A percentile compares a stretch with the other conserved stretches of the same genome.
Conservation (phyloP, 2,113 vertebrate species). For the Nansenia antarctica region DNA sequence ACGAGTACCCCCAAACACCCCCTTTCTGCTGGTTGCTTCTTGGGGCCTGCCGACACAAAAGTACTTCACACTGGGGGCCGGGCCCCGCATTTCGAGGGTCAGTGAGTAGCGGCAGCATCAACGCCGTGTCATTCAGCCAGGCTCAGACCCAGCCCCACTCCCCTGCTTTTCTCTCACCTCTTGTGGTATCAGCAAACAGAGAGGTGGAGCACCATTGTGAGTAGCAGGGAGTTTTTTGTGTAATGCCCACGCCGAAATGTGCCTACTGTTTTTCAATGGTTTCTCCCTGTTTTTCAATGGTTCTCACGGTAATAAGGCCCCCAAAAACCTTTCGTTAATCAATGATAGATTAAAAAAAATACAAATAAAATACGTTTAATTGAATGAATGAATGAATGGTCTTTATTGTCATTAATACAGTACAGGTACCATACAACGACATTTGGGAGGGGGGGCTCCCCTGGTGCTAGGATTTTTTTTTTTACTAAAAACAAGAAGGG, state of each 20-base stretch:
- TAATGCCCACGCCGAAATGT: slow-evolving; percentile 51
- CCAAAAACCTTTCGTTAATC: slow-evolving; percentile 54
- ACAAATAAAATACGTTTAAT: no score
- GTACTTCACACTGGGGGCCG: slow-evolving; percentile 72
- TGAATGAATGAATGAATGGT: no score
- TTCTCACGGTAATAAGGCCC: slow-evolving; percentile 35
- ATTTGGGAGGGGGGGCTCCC: no score
- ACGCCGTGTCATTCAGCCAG: slow-evolving; percentile 68
- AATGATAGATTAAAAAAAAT: slow-evolving; percentile 22
- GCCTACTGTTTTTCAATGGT: slow-evolving; percentile 54
- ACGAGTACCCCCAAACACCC: slow-evolving; percentile 11
- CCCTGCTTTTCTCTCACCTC: slow-evolving; percentile 59
- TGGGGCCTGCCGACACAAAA: slow-evolving; percentile 69
- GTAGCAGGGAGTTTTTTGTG: slow-evolving; percentile 54
- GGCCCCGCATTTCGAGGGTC: slow-evolving; percentile 74
- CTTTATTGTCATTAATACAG: no score
- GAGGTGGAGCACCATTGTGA: slow-evolving; percentile 57
- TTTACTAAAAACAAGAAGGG: no score
- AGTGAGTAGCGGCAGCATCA: slow-evolving; percentile 65
- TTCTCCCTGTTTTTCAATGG: no score
- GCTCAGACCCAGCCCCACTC: slow-evolving; percentile 30
- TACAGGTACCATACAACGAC: no score
- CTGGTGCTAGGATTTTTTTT: no score
- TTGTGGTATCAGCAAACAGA: slow-evolving; percentile 68
- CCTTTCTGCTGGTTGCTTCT: slow-evolving; percentile 40